Base-by-base conservation (phyloP, 2,888 invertebrate species). In the Tholera decimalis region DNA sequence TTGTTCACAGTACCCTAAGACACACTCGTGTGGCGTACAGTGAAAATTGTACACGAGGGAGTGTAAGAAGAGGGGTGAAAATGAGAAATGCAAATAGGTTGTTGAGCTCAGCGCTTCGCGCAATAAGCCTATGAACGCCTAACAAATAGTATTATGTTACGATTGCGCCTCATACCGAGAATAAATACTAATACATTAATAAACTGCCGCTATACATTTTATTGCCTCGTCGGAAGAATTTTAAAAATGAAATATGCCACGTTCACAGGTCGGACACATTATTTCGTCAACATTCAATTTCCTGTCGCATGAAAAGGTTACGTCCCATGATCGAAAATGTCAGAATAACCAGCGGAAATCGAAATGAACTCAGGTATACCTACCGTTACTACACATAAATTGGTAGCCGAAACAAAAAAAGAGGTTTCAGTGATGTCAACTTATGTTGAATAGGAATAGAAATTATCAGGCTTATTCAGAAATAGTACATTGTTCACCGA, bases 31-130 rank as follows among this genome's bases (percentile, higher is more conserved):
- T 85, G 84, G 83, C 85, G 86, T 80, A 79, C 81, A 89, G 86
- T 88, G 90, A 88, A 91, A 91, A 93, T 92, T 90, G 89, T 88
- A 85, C 92, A 83, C 90, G 77, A 81, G 90, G 88, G 92, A 90
- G 80, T 84, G 84, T 86, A 87, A 87, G 87, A 87, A 84, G 90
- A 88, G 91, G 92, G 92, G 90, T 86, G 91, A 89, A 93, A 93
- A 94, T 94, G 93, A 93, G 93, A 94, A 92, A 93, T 94, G 93
- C 92, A 94, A 94, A 94, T 94, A 91, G 86, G 89, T 87, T 89
- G 90, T 89, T 90, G 91, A 91, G 90, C 87, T 88, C 87, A 85
- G 86, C 86, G 83, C 80, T 84, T 83, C 84, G 79, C 83, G 83
- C 87, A 91, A 90, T 92, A 92, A 92, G 90, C 91, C 89, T 87